Conservation (phyloP, 2,797 vertebrate genomes). For the Distichodus sexfasciatus region DNA sequence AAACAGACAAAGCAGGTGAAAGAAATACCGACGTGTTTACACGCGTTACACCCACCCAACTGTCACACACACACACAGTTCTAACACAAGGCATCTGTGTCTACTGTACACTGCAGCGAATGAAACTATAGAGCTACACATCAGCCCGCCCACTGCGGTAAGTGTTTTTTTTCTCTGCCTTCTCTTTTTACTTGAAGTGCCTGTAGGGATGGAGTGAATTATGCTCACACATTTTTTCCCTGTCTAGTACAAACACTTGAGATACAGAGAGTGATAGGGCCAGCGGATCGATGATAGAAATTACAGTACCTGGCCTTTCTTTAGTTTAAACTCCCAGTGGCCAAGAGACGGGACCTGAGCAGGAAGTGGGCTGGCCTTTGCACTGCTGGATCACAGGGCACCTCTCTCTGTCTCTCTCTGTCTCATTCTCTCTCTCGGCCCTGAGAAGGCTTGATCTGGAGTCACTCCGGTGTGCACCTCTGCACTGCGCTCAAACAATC, state of each 20-base stretch:
- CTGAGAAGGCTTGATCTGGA: neutral
- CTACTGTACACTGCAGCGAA: neutral
- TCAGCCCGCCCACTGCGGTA: neutral
- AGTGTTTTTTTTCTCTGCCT: neutral
- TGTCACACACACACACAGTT: neutral
- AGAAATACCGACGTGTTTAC: neutral
- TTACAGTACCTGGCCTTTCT: slow-evolving; percentile 14
- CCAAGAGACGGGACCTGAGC: slow-evolving; percentile 8
- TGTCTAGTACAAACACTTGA: slow-evolving; percentile 6
- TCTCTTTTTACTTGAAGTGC: neutral
- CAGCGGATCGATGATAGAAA: slow-evolving; percentile 15
- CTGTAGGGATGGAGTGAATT: neutral
- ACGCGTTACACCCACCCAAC: slow-evolving; percentile 1
- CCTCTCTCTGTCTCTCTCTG: neutral
- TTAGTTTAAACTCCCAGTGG: slow-evolving; percentile 14
- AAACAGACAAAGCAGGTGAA: slow-evolving; percentile 10
- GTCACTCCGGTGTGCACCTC: neutral
- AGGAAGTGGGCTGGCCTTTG: neutral
- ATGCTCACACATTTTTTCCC: neutral
- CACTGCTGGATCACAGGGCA: slow-evolving; percentile 8
- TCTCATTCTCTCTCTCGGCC: neutral
- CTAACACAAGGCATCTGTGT: neutral
- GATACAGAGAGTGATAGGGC: neutral
- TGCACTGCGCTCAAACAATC: neutral
- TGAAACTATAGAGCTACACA: neutral